Base-by-base conservation (phyloP, 2,113 vertebrate genomes). In the Ornithorhynchus anatinus region DNA sequence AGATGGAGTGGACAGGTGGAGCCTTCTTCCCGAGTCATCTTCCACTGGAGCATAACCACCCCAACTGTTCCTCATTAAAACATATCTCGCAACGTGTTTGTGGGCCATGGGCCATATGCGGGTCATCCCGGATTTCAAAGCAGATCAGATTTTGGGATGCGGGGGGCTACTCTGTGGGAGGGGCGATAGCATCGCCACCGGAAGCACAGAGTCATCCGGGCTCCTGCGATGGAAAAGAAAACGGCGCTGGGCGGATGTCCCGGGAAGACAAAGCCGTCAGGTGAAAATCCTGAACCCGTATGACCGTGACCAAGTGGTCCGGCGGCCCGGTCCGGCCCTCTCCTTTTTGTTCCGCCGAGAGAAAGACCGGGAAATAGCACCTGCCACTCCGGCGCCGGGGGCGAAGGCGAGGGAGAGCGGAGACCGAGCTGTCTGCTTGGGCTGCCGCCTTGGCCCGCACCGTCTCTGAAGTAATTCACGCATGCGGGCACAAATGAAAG, bases 11-110 rank as follows among this genome's bases (percentile, higher is more conserved):
- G 66, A 79, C 81, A 80, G 86, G 80, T 65, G 59, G 65, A 63
- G 14, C 42, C 57, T 31, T 75, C 84, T 84, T 75, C 79, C 66
- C 23, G 56, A 33, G 53, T 36, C 79, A 33, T 72, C 69, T 83
- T 82, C 83, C 64, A 52, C 60, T 61, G n/a, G 1, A 73, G 54
- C 71, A 77, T 70, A 89, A 78, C 69, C 78, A 82, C 56, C 61
- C 78, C 75, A 85, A 64, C 42, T 43, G 38, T 75, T 80, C 60
- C 50, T 80, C 47, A 68, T 56, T 73, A 75, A 76, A 53, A 33
- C 15, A 15, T 66, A 60, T 81, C 84, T 72, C 66, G 48, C 63
- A 62, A 10, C 22, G 23, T 65, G 60, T 65, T 72, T 43, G 61
- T n/a, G 61, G n/a, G 9, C 1, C 1, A 12, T 4, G 10, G 32